Percentiles rank a stretch among this genome's conserved stretches.
Conservation (phyloP, 2,888 invertebrate genomes). For the Dastarcus helophoroides region DNA sequence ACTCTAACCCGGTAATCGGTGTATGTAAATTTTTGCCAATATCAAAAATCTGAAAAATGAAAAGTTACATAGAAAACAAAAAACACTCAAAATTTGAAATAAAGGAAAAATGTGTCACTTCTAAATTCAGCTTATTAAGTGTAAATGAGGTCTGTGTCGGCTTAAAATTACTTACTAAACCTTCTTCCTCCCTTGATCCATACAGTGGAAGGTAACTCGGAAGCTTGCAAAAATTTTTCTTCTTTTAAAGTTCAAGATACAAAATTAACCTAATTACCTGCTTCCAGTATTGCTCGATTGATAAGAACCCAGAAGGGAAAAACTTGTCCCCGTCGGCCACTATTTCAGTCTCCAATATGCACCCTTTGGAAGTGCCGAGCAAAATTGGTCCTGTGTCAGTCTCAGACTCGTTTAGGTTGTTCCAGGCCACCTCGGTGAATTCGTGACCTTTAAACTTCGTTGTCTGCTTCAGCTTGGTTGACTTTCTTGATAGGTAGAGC, state of each 20-base stretch:
- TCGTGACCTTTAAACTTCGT: conserved; percentile 64
- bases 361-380: conserved; percentile 79
- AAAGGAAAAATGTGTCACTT: not conserved
- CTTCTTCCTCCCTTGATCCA: conserved; percentile 61
- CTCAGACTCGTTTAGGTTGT: conserved; percentile 57
- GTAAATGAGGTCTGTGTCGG: too few relatives aligned
- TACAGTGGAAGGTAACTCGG: conserved; percentile 65
- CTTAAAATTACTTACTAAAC: conserved; percentile 52
- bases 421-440: conserved; percentile 88
- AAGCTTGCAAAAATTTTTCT: conserved; percentile 44
- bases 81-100: not conserved
- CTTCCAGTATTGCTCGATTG: conserved; percentile 64
- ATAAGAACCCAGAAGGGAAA: conserved; percentile 59
- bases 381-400: conserved; percentile 71
- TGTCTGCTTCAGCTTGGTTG: conserved; percentile 57
- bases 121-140: too few relatives aligned
- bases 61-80: conserved; percentile 10
- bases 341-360: conserved; percentile 84
- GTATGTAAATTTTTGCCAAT: conserved; percentile 66
- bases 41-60: conserved; percentile 65
- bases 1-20: conserved; percentile 80
- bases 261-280: conserved; percentile 48
- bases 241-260: conserved; percentile 6
- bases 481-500: conserved; percentile 67
- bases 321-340: conserved; percentile 71